Percentiles rank a stretch among this genome's conserved stretches.
Conservation (phyloP, 2,113 vertebrate genomes). For the Anguilla japonica region DNA sequence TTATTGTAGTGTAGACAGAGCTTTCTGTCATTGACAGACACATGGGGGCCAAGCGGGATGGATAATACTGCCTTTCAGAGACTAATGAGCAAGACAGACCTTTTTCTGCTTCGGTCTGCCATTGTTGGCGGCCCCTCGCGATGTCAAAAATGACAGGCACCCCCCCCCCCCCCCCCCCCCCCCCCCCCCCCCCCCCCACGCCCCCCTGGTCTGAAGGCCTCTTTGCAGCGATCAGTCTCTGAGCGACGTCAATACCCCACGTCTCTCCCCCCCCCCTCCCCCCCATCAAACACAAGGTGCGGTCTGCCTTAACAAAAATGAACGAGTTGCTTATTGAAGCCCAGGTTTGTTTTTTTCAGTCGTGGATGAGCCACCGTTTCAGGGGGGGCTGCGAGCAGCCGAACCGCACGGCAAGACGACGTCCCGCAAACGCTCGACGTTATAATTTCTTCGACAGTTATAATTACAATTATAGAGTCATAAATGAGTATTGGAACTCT, state of each 20-base stretch:
- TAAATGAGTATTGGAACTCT: too few species aligned
- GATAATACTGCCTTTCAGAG: neutral
- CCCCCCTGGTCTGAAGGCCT: neutral
- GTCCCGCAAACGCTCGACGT: too few species aligned
- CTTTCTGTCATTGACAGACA: neutral
- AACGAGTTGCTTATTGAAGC: neutral
- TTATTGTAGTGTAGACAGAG: neutral
- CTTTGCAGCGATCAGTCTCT: neutral
- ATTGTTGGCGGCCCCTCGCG: neutral
- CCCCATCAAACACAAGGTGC: neutral
- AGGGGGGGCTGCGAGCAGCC: too few species aligned
- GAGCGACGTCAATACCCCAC: neutral
- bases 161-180: too few species aligned
- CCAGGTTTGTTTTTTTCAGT: too few species aligned
- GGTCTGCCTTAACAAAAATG: neutral
- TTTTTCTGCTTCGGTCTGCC: neutral
- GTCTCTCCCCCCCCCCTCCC: neutral
- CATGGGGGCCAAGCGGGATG: neutral
- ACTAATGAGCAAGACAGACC: neutral
- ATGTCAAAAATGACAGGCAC: neutral
- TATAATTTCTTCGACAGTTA: too few species aligned
- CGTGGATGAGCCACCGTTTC: too few species aligned
- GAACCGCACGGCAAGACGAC: too few species aligned
- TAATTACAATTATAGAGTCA: too few species aligned
- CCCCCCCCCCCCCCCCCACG: too few species aligned